These are phyloP conservation scores for Corythoichthys haematopterus DNA, from an alignment of 2,113 vertebrate genomes.

Conservation along the genomic window DNA sequence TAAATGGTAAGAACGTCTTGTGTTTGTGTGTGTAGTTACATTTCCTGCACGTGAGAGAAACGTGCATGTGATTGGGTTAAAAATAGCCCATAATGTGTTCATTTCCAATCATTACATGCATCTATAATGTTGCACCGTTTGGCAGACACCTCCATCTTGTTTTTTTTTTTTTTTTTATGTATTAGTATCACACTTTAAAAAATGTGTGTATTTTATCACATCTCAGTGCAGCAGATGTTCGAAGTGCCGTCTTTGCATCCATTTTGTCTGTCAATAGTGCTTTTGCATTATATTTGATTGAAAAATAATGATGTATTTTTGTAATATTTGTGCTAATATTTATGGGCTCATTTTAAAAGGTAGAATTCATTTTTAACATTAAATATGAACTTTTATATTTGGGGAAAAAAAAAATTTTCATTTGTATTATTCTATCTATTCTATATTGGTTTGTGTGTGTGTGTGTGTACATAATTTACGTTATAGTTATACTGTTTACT, in stretches of 20 bases:
- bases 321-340: not conserved
- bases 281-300: not conserved
- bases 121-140: not conserved
- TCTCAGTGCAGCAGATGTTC: not conserved
- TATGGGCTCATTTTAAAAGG: not conserved
- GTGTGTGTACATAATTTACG: too few relatives aligned
- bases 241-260: not conserved
- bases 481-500: too few relatives aligned
- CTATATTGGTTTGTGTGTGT: too few relatives aligned
- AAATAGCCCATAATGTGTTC: conserved; percentile 10
- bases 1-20: conserved; percentile 51
- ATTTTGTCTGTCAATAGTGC: not conserved
- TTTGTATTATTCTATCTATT: too few relatives aligned
- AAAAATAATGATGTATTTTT: too few relatives aligned
- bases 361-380: not conserved
- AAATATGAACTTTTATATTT: too few relatives aligned
- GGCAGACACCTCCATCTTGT: conserved; percentile 7
- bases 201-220: not conserved
- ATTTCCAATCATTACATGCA: not conserved
- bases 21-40: conserved; percentile 4
- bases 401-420: too few relatives aligned
- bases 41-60: not conserved
- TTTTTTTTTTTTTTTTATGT: not conserved
- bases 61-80: not conserved
- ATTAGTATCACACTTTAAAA: not conserved